These are phyloP conservation scores for Myoxocephalus aenaeus DNA, from an alignment of 2,797 vertebrate species.

Conservation along the genomic window DNA sequence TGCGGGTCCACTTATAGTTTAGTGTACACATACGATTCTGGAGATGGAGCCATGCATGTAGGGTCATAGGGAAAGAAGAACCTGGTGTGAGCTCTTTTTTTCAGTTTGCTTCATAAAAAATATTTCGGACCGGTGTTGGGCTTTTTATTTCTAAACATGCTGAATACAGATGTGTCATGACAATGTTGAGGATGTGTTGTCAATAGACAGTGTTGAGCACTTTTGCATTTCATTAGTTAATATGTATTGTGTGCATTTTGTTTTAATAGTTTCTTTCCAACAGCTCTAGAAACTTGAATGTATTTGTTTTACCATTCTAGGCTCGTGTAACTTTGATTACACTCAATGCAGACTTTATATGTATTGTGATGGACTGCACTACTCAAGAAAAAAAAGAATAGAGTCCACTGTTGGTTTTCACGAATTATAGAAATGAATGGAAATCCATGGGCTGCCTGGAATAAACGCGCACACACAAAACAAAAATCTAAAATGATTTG, in stretches of 20 bases:
- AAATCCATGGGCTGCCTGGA: background rate
- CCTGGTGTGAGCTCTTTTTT: slow-evolving; percentile 21
- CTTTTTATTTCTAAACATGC: background rate
- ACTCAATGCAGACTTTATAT: background rate
- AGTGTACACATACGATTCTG: slow-evolving; percentile 36
- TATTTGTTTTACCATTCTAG: background rate
- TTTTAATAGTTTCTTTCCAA: background rate
- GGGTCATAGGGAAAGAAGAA: slow-evolving; percentile 51
- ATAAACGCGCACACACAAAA: background rate
- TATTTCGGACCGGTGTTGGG: background rate
- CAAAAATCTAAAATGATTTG: background rate
- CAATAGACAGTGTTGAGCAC: background rate
- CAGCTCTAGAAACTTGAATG: background rate
- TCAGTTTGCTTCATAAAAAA: slow-evolving; percentile 3
- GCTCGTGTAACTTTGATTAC: background rate
- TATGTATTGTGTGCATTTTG: background rate
- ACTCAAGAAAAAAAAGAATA: background rate
- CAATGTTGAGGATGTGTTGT: background rate
- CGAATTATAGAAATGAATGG: background rate
- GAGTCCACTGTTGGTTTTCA: background rate
- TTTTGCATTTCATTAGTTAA: background rate
- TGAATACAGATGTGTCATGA: background rate
- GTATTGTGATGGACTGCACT: background rate
- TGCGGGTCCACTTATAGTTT: slow-evolving; percentile 48
- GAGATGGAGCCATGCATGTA: slow-evolving; percentile 18